Evolutionary conservation across 2,888 invertebrate species (phyloP), one percentile per base, ranked within the genome.

Genomic region (Tenthredo livida): DNA sequence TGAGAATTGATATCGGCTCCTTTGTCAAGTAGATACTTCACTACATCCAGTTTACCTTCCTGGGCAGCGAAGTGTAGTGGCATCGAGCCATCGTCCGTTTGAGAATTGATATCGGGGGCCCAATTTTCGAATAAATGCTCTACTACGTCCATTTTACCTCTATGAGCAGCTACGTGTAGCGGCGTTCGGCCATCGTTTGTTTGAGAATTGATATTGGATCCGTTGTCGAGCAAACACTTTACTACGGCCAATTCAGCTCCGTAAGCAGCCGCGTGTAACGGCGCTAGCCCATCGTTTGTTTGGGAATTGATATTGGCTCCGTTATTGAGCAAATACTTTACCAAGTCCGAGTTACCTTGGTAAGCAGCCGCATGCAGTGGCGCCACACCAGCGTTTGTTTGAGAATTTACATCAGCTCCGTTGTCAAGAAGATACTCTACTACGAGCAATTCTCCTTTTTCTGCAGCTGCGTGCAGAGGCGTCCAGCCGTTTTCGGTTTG

Each of bases 231-330:
- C 29, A 29, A 29, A 29, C 29, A 29, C 21, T 58, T 58, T 9
- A 58, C 58, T n/a, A 58, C 58, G 7, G 3, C 21, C 21, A 58
- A 21, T 58, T 58, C 9, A 58, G 5, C 58, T 21, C 21, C 5
- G 2, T 21, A 9, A 6, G 58, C 58, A 58, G 58, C 58, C 21
- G 10, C 58, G 58, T 58, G 58, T 10, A 58, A 2, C 58, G 58
- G 95, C 0, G 97, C 97, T 85, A 96, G 95, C 40, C 95, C 94
- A 91, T 97, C 5, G 65, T 65, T 21, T 94, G 88, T 97, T 97
- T 86, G 96, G 95, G 50, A 95, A 94, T 91, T 98, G 97, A 0
- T 96, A 65, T 96, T 96, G 0, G 97, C 97, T 0, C 97, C 98
- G 87, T 96, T 95, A 78, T 95, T 94, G 33, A 98, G 94, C 58